These are phyloP conservation scores for Heliocidaris tuberculata DNA, from an alignment of 35 echinoderm and acorn worm genomes.

Conservation along the genomic window DNA sequence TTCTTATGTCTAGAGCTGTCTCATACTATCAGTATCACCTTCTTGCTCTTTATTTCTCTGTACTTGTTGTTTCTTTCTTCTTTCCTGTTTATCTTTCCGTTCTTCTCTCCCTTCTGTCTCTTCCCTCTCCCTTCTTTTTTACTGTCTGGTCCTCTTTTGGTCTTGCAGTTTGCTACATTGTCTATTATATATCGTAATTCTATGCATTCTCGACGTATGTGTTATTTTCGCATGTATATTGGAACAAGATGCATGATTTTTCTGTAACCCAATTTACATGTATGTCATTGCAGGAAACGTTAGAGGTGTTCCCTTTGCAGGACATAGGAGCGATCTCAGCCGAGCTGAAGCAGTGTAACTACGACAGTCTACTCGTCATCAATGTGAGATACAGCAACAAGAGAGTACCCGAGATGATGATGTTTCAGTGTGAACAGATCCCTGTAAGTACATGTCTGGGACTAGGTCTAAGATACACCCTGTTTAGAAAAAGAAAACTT, in stretches of 20 bases:
- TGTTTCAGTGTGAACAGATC: slow-evolving; percentile 89
- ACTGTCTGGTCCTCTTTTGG: no score
- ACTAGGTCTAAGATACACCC: neutral
- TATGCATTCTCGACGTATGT: no score
- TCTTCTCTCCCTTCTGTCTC: no score
- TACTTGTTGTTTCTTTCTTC: no score
- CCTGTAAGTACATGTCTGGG: slow-evolving; percentile 57
- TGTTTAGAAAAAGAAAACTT: neutral
- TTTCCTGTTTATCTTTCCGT: neutral
- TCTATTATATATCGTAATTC: no score
- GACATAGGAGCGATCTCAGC: slow-evolving; percentile 73
- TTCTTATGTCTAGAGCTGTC: no score
- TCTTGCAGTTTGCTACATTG: no score
- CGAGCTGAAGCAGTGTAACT: slow-evolving; percentile 79
- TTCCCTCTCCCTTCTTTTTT: no score
- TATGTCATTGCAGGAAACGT: slow-evolving; percentile 67
- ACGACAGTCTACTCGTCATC: slow-evolving; percentile 85
- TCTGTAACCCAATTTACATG: neutral
- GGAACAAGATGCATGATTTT: no score
- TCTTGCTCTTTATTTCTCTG: no score
- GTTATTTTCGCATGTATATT: no score
- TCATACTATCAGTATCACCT: no score
- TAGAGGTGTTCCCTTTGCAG: slow-evolving; percentile 78
- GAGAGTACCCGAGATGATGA: slow-evolving; percentile 77
- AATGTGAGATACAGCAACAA: slow-evolving; percentile 65